These are phyloP conservation scores for Bilobella aurantiaca DNA, from an alignment of 1,140 invertebrate genomes.

Conservation along the genomic window DNA sequence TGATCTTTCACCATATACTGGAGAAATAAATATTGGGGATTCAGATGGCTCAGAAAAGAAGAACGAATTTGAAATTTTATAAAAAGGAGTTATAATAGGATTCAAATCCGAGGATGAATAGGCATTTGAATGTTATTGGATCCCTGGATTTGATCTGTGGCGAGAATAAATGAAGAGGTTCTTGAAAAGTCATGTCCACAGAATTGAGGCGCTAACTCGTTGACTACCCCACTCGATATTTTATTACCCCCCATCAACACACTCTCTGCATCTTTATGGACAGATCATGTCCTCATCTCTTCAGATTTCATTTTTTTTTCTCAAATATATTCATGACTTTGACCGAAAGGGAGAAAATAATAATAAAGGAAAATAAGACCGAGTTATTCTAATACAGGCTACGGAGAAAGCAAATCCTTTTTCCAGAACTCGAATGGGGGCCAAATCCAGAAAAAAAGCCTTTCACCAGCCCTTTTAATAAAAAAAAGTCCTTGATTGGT, in stretches of 20 bases:
- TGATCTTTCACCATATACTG: too few species aligned
- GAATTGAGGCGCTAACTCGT: too few species aligned
- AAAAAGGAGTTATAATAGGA: not conserved
- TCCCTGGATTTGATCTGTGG: not conserved
- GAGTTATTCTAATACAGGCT: too few species aligned
- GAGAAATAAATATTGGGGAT: too few species aligned
- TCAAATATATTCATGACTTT: not conserved
- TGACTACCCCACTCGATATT: too few species aligned
- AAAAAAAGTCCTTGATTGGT: too few species aligned
- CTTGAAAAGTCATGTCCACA: not conserved
- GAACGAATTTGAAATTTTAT: too few species aligned
- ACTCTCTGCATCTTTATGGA: slow-evolving; percentile 5
- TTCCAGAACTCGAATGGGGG: too few species aligned
- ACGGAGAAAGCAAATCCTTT: not conserved
- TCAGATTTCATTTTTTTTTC: not conserved
- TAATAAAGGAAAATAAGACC: not conserved
- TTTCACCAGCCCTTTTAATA: too few species aligned
- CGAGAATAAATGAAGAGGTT: slow-evolving; percentile 1
- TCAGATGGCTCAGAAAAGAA: too few species aligned
- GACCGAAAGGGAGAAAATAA: slow-evolving; percentile 5
- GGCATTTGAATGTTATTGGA: slow-evolving; percentile 7
- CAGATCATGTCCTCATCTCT: not conserved
- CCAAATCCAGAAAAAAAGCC: too few species aligned
- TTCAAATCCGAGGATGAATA: not conserved
- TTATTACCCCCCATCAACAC: slow-evolving; percentile 1